Evolutionary conservation across 2,113 vertebrate genomes (phyloP), one percentile per base, ranked within the genome.

Genomic region (Erythrocercus mccallii): DNA sequence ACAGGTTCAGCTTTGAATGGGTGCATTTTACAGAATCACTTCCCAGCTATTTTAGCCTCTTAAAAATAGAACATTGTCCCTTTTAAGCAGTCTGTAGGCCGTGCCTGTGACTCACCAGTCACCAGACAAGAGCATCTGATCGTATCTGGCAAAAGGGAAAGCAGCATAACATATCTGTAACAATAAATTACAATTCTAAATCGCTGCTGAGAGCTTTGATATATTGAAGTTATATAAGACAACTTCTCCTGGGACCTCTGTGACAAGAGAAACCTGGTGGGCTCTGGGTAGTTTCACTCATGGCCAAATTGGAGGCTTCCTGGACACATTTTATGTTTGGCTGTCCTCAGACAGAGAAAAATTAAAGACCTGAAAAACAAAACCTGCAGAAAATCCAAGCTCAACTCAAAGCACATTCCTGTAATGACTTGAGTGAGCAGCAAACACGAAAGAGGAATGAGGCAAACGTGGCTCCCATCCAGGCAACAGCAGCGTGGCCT

Each of bases 51-150:
- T 89, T 82, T 23, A 92, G 50, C 68, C 66, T 86, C 71, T 78
- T 60, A 78, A 74, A 92, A 94, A 93, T 70, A 81, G 81, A 62
- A 53, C 33, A 44, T 23, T 68, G 79, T 62, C 74, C 50, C 81
- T 94, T 70, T 74, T 21, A 19, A 83, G 12, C 66, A 69, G 47
- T 5, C 51, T 47, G 96, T 71, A 70, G 94, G 94, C 68, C 65
- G 85, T 54, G 88, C 90, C 81, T 69, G 79, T 97, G 96, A 96
- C 66, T 97, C 96, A 96, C n/a, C 64, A 93, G 92, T 95, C 96
- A 96, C 71, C 95, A 94, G 96, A 83, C 92, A 72, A 27, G 74
- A 92, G 79, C 95, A 93, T 48, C 95, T 96, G 96, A 94, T 90
- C 7, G 0, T 30, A 64, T n/a, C 74, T 64, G 74, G 38, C 77